Base-by-base conservation (phyloP, 2,888 invertebrate species). In the Anorthoa munda region DNA sequence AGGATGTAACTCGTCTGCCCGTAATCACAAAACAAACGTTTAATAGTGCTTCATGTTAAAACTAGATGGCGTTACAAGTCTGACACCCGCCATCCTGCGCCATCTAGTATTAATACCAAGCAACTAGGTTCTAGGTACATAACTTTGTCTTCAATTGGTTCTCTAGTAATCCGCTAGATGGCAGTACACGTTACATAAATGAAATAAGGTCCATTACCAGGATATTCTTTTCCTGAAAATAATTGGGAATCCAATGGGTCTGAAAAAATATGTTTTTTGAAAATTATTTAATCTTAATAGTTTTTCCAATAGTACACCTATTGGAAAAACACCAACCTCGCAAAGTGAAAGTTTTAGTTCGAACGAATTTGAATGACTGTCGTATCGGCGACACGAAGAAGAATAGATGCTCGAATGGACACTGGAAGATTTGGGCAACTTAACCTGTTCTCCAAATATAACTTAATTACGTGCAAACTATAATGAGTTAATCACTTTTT, bases 61-160 rank as follows among this genome's bases (percentile, higher is more conserved):
- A 55, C 23, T 60, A 77, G 77, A 65, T 78, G 65, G 72, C 55
- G 59, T 1, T 50, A n/a, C 12, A 59, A 59, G 59, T 39, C 12
- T 1, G n/a, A 3, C n/a, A 51, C 21, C 7, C 17, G 26, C 23
- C 15, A 55, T 26, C 17, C 17, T 17, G 17, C 55, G 26, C 23
- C 55, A 55, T 55, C 55, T 55, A 55, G 55, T 55, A 55, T 55
- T 2, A 17, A 7, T 17, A 15, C 7, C 15, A 26, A 26, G 17
- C 55, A 55, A 18, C 58, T 31, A 15, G 7, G 4, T 59, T 13
- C 9, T 11, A 31, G 26, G 50, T 26, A 39, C 7, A n/a, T 17
- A 17, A 56, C 39, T 50, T n/a, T 15, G 58, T 50, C 17, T 13
- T 4, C 17, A 53, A 56, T 15, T 23, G 51, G 26, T 75, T 75